A percentile compares a stretch with the other conserved stretches of the same genome.
phyloP scores from a whole-genome alignment of 1,140 invertebrate species.

The Macrotrachela quadricornifera region DNA sequence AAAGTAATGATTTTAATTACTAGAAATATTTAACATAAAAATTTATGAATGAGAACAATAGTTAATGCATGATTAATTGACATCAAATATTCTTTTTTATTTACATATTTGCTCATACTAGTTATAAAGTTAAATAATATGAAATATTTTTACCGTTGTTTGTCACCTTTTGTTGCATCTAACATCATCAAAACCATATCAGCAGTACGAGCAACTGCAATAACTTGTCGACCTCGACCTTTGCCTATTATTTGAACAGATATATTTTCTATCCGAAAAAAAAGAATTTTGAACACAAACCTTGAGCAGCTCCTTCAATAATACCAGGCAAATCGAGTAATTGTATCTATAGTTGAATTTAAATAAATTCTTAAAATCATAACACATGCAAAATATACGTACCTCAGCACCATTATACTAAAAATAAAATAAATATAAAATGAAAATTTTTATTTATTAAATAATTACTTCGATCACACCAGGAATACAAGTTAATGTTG shows the following conservation, averaged over 20 bases:
- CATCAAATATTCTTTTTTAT: no score
- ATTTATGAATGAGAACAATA: no score
- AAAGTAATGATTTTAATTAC: no score
- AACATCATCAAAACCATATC: slow-evolving; percentile 96
- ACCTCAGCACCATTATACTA: slow-evolving; percentile 72
- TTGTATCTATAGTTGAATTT: slow-evolving; percentile 44
- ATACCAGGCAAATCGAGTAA: slow-evolving; percentile 79
- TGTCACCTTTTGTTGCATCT: slow-evolving; percentile 86
- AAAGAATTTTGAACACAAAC: slow-evolving; percentile 11
- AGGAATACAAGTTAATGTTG: slow-evolving; percentile 94
- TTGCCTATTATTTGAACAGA: slow-evolving; percentile 34
- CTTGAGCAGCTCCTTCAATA: slow-evolving; percentile 86
- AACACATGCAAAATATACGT: no score
- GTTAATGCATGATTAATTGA: no score
- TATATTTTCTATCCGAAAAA: background rate
- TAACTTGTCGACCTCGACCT: slow-evolving; percentile 59
- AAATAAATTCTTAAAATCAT: no score
- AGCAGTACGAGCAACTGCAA: slow-evolving; percentile 82
- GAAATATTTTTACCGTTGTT: slow-evolving; percentile 42
- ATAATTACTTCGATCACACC: slow-evolving; percentile 62
- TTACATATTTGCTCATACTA: no score
- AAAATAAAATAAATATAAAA: slow-evolving; percentile 11
- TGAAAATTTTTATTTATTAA: background rate
- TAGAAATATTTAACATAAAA: no score
- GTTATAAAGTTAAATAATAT: background rate